Evolutionary conservation across 2,113 vertebrate species (phyloP).

Genomic region (Tauraco erythrolophus): DNA sequence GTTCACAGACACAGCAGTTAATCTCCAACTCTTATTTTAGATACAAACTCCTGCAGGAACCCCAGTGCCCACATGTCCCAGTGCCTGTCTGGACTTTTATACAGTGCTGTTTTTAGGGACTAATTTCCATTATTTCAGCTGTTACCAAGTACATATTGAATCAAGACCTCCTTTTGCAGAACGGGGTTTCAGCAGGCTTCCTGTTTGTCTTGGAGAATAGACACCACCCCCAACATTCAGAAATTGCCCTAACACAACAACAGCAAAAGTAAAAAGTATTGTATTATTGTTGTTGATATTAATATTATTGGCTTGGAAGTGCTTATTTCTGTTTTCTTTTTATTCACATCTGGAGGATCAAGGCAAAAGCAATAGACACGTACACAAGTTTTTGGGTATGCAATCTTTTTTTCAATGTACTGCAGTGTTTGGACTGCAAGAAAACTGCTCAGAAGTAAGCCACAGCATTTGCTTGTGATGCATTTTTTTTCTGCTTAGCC

Average conservation of each 20-base stretch:
- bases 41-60: neutral
- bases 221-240: accelerated
- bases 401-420: neutral
- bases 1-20: neutral
- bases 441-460: neutral
- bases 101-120: neutral
- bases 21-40: neutral
- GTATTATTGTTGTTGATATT: neutral
- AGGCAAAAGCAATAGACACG: neutral
- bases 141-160: neutral
- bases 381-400: neutral
- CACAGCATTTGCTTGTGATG: neutral
- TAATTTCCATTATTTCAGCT: neutral
- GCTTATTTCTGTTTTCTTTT: neutral
- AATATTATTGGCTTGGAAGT: neutral
- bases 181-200: neutral
- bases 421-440: neutral
- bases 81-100: neutral
- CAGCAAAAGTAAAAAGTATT: neutral
- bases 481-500: neutral
- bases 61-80: neutral
- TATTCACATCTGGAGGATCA: neutral
- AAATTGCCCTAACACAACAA: neutral
- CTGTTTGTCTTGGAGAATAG: neutral
- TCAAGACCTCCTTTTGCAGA: neutral